phyloP scores from a whole-genome alignment of 2,888 invertebrate species.

The Leptinotarsa rubiginosa region DNA sequence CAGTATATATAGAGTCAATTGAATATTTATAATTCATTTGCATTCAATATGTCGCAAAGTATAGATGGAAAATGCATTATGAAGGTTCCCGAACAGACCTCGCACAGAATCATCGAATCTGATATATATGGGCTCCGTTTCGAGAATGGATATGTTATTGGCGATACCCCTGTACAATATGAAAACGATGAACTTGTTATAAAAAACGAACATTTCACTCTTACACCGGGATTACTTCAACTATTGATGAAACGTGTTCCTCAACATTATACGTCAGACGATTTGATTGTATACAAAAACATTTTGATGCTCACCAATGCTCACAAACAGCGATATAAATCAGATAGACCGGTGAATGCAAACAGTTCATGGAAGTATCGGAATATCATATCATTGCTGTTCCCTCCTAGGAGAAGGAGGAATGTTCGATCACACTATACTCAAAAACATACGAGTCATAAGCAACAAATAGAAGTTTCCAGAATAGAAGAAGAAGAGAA shows the following conservation, averaged over 20 bases:
- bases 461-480: too few species aligned
- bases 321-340: too few species aligned
- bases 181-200: not conserved
- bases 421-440: too few species aligned
- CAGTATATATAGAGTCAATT: not conserved
- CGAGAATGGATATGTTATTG: conserved; percentile 17
- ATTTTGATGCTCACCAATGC: not conserved
- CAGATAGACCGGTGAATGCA: too few species aligned
- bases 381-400: conserved; percentile 16
- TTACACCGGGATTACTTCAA: conserved; percentile 13
- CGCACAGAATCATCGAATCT: not conserved
- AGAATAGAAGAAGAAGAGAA: too few species aligned
- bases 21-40: conserved; percentile 9
- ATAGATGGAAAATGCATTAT: not conserved
- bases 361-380: conserved; percentile 15
- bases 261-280: conserved; percentile 1
- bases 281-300: conserved; percentile 5
- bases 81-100: not conserved
- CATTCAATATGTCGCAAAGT: conserved; percentile 2
- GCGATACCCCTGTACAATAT: not conserved
- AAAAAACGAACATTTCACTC: not conserved
- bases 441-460: too few species aligned
- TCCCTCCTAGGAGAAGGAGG: not conserved
- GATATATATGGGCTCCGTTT: not conserved
- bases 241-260: conserved; percentile 13